Evolutionary conservation across 2,113 vertebrate species (phyloP).

Genomic region (Axis porcinus): DNA sequence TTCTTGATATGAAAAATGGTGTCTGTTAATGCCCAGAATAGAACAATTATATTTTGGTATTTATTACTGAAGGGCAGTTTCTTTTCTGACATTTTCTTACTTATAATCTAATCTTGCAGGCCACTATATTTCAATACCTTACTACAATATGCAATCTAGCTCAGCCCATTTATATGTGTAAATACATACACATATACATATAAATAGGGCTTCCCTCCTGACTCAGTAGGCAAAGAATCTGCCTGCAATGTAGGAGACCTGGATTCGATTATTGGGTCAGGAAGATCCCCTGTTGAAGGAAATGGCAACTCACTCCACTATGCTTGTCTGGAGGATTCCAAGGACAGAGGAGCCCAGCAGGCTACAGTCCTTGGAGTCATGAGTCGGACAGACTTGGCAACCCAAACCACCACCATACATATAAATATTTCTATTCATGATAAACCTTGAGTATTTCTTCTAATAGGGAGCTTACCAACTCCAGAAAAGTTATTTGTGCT

Average conservation of each 20-base stretch:
- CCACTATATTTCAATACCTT: not conserved
- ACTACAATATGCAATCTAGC: not conserved
- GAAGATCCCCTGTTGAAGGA: too few relatives aligned
- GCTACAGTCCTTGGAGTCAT: rapidly evolving
- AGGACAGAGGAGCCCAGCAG: not conserved
- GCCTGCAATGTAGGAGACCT: not conserved
- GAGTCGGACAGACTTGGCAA: rapidly evolving
- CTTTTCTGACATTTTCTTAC: not conserved
- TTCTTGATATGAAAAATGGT: slow-evolving; percentile 56
- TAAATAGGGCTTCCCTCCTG: not conserved
- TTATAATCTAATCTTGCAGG: slow-evolving; percentile 34
- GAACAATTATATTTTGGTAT: slow-evolving; percentile 39
- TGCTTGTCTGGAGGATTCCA: not conserved
- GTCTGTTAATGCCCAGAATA: slow-evolving; percentile 53
- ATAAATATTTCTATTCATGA: not conserved
- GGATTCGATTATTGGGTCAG: too few relatives aligned
- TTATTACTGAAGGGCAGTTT: not conserved
- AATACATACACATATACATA: not conserved
- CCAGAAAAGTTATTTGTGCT: not conserved
- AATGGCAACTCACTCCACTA: not conserved
- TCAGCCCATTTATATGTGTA: not conserved
- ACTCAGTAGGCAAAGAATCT: not conserved
- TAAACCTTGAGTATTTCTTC: not conserved
- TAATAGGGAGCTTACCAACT: not conserved
- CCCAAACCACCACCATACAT: not conserved